Evolutionary conservation across 2,888 invertebrate genomes (phyloP).

Genomic region (Oscheius onirici): DNA sequence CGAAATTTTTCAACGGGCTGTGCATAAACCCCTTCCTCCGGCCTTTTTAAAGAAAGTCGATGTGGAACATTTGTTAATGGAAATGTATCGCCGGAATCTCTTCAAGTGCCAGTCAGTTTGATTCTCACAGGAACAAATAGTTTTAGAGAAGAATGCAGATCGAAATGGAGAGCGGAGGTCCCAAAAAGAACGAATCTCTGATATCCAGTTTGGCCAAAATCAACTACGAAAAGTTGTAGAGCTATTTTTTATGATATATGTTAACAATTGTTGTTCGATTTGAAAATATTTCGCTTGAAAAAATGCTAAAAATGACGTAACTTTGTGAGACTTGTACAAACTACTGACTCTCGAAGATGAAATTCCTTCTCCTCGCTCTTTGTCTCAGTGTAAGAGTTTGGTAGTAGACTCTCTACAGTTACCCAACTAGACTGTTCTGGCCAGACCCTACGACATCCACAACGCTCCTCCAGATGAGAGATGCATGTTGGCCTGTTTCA

Average conservation of each 20-base stretch:
- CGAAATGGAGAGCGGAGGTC: not conserved
- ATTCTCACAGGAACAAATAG: not conserved
- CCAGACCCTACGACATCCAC: too few relatives aligned
- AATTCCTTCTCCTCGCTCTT: too few relatives aligned
- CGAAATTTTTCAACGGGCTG: not conserved
- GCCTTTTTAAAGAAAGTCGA: not conserved
- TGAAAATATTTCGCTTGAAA: not conserved
- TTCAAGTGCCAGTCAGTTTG: not conserved
- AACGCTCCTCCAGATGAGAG: too few relatives aligned
- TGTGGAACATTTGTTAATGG: not conserved
- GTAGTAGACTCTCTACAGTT: too few relatives aligned
- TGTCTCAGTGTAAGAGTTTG: too few relatives aligned
- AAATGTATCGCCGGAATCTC: not conserved
- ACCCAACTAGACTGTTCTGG: too few relatives aligned
- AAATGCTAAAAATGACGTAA: not conserved
- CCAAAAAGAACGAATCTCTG: not conserved
- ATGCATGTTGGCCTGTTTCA: too few relatives aligned
- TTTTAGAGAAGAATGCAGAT: not conserved
- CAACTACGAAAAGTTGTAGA: not conserved
- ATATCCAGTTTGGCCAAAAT: not conserved
- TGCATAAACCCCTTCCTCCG: not conserved
- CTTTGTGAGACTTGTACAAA: too few relatives aligned
- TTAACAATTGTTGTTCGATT: not conserved
- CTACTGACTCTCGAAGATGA: too few relatives aligned
- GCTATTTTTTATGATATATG: not conserved